Evolutionary conservation across 2,113 vertebrate species (phyloP).

Genomic region (Nothocercus nigrocapillus): DNA sequence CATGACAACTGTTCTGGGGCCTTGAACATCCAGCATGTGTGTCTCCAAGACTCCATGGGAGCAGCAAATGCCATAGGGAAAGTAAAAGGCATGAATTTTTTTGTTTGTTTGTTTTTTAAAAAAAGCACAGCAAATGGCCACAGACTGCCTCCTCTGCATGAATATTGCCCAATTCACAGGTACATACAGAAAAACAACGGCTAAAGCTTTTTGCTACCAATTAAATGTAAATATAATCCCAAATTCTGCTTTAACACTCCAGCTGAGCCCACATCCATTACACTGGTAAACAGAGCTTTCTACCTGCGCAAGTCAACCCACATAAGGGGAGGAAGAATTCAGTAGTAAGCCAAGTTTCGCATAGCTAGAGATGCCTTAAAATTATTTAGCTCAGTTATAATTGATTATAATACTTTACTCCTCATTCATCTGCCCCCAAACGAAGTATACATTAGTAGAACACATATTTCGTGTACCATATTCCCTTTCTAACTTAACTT

Average conservation of each 20-base stretch:
- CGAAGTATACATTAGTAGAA: fast-evolving
- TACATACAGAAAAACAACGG: background rate
- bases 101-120: too few relatives aligned
- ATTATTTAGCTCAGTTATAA: background rate
- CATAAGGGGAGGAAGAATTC: background rate
- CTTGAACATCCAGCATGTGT: background rate
- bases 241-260: background rate
- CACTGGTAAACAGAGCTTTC: background rate
- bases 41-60: background rate
- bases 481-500: background rate
- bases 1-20: background rate
- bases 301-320: background rate
- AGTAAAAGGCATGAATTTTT: background rate
- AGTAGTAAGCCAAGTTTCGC: background rate
- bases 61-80: background rate
- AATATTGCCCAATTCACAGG: background rate
- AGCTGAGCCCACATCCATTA: background rate
- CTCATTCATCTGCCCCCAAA: background rate
- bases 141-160: background rate
- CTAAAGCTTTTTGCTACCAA: background rate
- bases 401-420: background rate
- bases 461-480: background rate
- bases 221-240: background rate
- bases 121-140: background rate
- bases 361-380: background rate